These are phyloP conservation scores for Sinocyclocheilus grahami DNA, from an alignment of 2,113 vertebrate species.

Conservation along the genomic window DNA sequence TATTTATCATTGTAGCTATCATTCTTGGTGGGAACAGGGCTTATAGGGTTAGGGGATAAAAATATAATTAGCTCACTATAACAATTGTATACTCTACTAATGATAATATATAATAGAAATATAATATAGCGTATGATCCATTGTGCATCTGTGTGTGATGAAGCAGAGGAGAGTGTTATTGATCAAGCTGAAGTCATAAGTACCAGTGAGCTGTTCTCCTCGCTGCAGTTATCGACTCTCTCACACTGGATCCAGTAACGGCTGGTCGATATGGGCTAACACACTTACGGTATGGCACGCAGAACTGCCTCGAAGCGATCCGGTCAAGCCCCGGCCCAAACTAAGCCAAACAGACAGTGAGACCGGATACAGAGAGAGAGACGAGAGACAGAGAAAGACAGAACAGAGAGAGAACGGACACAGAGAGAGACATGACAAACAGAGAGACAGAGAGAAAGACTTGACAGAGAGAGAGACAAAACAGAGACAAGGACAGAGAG, in stretches of 20 bases:
- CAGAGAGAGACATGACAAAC: constrained; percentile 29
- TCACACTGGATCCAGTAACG: constrained; percentile 79
- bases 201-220: constrained; percentile 83
- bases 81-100: not conserved
- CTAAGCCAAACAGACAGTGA: constrained; percentile 46
- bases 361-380: constrained; percentile 58
- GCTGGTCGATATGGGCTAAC: constrained; percentile 75
- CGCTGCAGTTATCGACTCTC: constrained; percentile 83
- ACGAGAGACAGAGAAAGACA: not conserved
- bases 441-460: too few species aligned
- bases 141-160: constrained; percentile 47
- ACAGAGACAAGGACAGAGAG: too few species aligned
- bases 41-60: not conserved
- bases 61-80: not conserved
- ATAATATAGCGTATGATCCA: not conserved
- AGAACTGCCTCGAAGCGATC: constrained; percentile 60
- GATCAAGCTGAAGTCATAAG: constrained; percentile 83
- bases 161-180: constrained; percentile 66
- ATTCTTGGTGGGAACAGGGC: not conserved
- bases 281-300: constrained; percentile 74
- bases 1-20: not conserved
- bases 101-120: not conserved
- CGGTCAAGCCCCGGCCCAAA: constrained; percentile 51
- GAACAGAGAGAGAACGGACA: constrained; percentile 20
- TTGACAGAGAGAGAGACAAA: too few species aligned